phyloP scores from a whole-genome alignment of 1,140 invertebrate genomes.

The Drosophila fuyamai region DNA sequence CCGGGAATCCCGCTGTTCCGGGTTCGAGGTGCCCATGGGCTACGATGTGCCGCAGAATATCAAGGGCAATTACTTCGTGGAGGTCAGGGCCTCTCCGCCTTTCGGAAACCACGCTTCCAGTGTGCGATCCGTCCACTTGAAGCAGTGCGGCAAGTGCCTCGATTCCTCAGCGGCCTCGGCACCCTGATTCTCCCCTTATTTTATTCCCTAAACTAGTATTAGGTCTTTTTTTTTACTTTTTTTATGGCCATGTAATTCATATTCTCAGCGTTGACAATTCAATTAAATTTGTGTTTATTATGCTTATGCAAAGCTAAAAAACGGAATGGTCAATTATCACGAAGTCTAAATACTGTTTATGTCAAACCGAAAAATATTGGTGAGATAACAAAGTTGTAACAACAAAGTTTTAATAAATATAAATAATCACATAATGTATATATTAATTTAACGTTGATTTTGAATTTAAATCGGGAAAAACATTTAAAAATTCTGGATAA shows the following conservation, averaged over 20 bases:
- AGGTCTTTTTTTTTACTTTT: neutral
- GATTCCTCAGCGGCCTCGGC: neutral
- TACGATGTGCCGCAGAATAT: constrained; percentile 44
- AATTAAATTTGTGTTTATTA: constrained; percentile 66
- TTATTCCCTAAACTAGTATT: neutral
- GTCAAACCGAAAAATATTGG: constrained; percentile 5
- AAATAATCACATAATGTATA: neutral
- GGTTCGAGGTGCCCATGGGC: constrained; percentile 74
- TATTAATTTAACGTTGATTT: too few relatives aligned
- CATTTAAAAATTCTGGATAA: neutral
- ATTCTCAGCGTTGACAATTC: constrained; percentile 64
- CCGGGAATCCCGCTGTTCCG: constrained; percentile 51
- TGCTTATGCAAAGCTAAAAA: constrained; percentile 14
- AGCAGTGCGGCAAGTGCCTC: constrained; percentile 49
- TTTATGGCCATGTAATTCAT: constrained; percentile 18
- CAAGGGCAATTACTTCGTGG: constrained; percentile 78
- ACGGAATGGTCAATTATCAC: neutral
- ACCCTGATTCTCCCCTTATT: neutral
- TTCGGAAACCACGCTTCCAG: constrained; percentile 39
- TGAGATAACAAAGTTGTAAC: too few relatives aligned
- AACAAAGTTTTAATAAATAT: neutral
- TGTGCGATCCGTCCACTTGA: neutral
- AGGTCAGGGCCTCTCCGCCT: constrained; percentile 53
- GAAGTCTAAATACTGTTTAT: constrained; percentile 12
- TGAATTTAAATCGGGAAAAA: too few relatives aligned